Base-by-base conservation (phyloP, 2,113 vertebrate genomes). In the Zosterops lateralis region DNA sequence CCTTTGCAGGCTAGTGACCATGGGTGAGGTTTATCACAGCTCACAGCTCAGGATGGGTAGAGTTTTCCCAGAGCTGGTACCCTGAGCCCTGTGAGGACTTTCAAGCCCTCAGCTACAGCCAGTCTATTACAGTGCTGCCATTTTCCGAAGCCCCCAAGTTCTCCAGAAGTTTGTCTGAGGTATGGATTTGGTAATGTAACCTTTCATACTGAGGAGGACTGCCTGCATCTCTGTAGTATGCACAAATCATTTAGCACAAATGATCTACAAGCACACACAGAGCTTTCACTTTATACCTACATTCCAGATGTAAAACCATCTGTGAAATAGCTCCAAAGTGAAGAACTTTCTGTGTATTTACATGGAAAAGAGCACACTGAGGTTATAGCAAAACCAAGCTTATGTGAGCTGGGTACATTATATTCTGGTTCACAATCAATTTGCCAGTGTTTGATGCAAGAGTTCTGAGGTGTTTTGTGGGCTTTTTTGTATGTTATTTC, bases 321-420 rank as follows among this genome's bases (percentile, higher is more conserved):
- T 66, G 12, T 68, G 81, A 92, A 91, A 77, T 20, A 79, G 38
- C 67, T 91, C 54, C 81, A 85, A 68, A 51, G 58, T 62, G 50
- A 91, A 85, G 84, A 89, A 91, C 62, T 62, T 91, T 36, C 66
- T 78, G 44, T 77, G 56, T 62, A 58, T 93, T 96, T 89, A 73
- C 50, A 54, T 74, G 71, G 54, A 91, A 93, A 92, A 79, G 62
- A 87, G 29, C 38, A 31, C 67, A 26, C 32, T 0, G 31, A 73
- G 66, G 77, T 87, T 91, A 48, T 31, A 66, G 58, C 58, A 76
- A 68, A 75, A 58, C 36, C 26, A 76, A 84, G 42, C 45, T 31
- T 83, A 10, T 76, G 44, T 62, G 38, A 50, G 42, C 54, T 85
- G 47, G 8, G 34, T 87, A 74, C 58, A 17, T 80, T 65, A 58